A percentile compares a stretch with the other conserved stretches of the same genome.
Conservation (phyloP, 2,888 invertebrate species). For the Syrista parreyssii region DNA sequence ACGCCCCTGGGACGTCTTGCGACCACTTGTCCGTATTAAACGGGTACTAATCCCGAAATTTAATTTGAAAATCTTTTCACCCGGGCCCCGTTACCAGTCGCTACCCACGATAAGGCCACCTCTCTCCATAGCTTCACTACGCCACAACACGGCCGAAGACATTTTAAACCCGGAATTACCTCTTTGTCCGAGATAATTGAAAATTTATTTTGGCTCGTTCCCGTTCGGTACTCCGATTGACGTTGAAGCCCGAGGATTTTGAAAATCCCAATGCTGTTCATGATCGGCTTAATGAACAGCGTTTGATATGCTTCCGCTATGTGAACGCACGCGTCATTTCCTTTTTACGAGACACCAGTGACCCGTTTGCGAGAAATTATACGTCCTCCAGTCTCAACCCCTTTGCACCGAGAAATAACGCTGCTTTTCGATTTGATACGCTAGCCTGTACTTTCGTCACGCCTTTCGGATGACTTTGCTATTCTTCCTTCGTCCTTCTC, state of each 20-base stretch:
- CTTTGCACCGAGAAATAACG: conserved; percentile 30
- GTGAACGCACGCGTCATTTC: not conserved
- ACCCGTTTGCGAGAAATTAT: conserved; percentile 26
- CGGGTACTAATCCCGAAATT: conserved; percentile 65
- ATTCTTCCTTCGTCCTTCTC: conserved; percentile 4
- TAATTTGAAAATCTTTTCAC: conserved; percentile 66
- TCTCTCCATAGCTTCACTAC: conserved; percentile 2
- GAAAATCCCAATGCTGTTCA: not conserved
- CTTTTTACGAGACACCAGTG: conserved; percentile 16
- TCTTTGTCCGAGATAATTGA: conserved; percentile 63
- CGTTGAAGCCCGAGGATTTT: not conserved
- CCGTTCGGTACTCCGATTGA: conserved; percentile 6
- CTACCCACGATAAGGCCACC: not conserved
- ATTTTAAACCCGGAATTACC: conserved; percentile 62
- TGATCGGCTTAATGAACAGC: not conserved
- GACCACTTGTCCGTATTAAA: conserved; percentile 62
- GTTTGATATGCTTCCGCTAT: not conserved
- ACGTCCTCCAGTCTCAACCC: conserved; percentile 17
- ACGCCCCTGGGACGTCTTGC: conserved; percentile 60
- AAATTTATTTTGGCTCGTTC: conserved; percentile 54
- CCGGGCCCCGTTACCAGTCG: conserved; percentile 21
- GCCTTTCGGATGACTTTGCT: conserved; percentile 17
- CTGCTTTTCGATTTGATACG: conserved; percentile 39
- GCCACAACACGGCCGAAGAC: conserved; percentile 34
- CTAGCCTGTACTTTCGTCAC: conserved; percentile 32